Evolutionary conservation across 2,888 invertebrate species (phyloP), one percentile per base, ranked within the genome.

Genomic region (Shargacucullia verbasci): DNA sequence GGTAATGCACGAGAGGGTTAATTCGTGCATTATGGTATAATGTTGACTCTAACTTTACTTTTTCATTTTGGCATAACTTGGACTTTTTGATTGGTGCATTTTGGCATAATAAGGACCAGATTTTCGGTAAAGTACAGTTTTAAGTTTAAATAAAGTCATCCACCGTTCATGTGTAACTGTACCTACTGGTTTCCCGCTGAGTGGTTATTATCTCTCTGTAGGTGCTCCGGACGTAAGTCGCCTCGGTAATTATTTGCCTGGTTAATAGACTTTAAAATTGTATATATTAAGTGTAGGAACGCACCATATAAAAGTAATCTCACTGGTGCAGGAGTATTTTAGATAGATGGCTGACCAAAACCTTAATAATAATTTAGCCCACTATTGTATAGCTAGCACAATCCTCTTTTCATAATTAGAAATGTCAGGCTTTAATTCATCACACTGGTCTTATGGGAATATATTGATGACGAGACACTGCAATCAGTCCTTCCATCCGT

Each of bases 1-100:
- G 55, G 70, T 72, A 59, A 57, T 35, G 62, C 48, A 63, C 59
- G 39, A 12, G 20, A 59, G 65, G 58, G 37, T 57, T 48, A 50
- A 41, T 40, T 31, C 56, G 44, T 47, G 33, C 38, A 52, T 63
- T 70, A 63, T 11, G 7, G 33, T 25, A 52, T 56, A 56, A 56
- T 57, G 20, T 53, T 12, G 27, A 50, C 41, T 34, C 45, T 37
- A 62, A 3, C 12, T 15, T 46, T 46, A 44, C n/a, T n/a, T n/a
- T n/a, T n/a, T n/a, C n/a, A n/a, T n/a, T n/a, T n/a, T n/a, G n/a
- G n/a, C n/a, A 34, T 35, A 52, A 48, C 52, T 70, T 45, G n/a
- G n/a, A 53, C 5, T 12, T 31, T 20, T 46, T 34, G 29, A 54
- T n/a, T 27, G 20, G 35, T 46, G 15, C 13, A n/a, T 14, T 56